Conservation (phyloP, 2,113 vertebrate genomes). For the Anhinga rufa region DNA sequence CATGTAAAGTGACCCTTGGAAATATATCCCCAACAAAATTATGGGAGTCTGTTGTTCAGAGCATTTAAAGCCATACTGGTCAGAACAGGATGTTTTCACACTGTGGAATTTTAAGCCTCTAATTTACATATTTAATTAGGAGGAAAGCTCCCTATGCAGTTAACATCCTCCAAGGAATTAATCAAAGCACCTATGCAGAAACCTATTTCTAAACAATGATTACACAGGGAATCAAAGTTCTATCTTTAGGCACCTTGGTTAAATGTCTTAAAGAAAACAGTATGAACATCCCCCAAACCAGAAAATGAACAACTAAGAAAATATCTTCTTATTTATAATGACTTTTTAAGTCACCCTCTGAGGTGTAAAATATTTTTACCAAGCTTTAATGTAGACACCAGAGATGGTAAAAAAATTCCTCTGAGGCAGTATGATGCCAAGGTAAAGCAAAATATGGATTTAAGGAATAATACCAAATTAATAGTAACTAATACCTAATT, state of each 20-base stretch:
- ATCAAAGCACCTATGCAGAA: not conserved
- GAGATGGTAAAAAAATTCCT: not conserved
- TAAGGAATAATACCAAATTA: not conserved
- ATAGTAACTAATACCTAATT: not conserved
- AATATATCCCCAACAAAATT: not conserved
- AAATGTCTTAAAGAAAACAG: not conserved
- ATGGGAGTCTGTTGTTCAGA: not conserved
- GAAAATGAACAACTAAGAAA: not conserved
- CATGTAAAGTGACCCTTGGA: not conserved
- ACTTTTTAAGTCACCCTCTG: not conserved
- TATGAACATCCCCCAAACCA: not conserved
- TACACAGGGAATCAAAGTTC: not conserved
- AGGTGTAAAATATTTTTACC: not conserved
- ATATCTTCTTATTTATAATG: not conserved
- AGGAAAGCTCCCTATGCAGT: not conserved
- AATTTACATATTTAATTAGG: not conserved
- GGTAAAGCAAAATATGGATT: not conserved
- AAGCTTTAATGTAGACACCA: not conserved
- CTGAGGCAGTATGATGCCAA: not conserved
- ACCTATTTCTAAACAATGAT: not conserved
- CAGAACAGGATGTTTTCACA: not conserved
- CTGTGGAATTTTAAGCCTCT: not conserved
- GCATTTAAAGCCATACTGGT: not conserved
- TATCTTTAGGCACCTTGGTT: not conserved
- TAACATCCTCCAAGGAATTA: not conserved